These are phyloP conservation scores for Stigmatopora nigra DNA, from an alignment of 2,113 vertebrate species.

Conservation along the genomic window DNA sequence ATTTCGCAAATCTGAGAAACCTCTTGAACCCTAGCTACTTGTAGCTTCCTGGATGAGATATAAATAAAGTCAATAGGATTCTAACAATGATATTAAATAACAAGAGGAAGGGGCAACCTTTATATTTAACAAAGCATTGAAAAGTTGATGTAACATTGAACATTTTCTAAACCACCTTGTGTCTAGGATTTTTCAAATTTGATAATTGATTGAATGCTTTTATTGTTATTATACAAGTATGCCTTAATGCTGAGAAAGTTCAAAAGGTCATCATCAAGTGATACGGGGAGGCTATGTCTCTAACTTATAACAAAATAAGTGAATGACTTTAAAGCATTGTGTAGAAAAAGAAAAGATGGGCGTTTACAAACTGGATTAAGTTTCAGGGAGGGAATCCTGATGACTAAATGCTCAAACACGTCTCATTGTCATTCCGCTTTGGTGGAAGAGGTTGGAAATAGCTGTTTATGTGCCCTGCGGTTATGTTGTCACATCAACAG, in stretches of 20 bases:
- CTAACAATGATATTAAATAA: neutral
- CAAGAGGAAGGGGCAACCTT: neutral
- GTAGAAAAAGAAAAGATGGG: neutral
- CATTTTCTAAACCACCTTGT: neutral
- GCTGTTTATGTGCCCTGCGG: slow-evolving; percentile 34
- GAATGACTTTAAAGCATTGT: neutral
- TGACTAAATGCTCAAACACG: slow-evolving; percentile 27
- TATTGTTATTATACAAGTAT: no score
- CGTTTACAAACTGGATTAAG: neutral
- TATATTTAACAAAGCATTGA: neutral
- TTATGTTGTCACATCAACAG: slow-evolving; percentile 23
- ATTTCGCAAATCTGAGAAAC: neutral
- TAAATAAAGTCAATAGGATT: neutral
- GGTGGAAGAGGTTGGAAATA: neutral
- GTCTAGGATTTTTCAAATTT: neutral
- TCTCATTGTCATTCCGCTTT: slow-evolving; percentile 1
- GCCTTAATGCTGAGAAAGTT: neutral
- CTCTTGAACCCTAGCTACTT: neutral
- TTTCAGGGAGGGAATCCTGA: slow-evolving; percentile 15
- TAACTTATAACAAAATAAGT: neutral
- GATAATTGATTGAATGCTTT: neutral
- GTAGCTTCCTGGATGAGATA: neutral
- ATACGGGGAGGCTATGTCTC: neutral
- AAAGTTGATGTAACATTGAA: neutral
- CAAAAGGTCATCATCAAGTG: neutral